Evolutionary conservation across 2,113 vertebrate species (phyloP).

Genomic region (Carlito syrichta): DNA sequence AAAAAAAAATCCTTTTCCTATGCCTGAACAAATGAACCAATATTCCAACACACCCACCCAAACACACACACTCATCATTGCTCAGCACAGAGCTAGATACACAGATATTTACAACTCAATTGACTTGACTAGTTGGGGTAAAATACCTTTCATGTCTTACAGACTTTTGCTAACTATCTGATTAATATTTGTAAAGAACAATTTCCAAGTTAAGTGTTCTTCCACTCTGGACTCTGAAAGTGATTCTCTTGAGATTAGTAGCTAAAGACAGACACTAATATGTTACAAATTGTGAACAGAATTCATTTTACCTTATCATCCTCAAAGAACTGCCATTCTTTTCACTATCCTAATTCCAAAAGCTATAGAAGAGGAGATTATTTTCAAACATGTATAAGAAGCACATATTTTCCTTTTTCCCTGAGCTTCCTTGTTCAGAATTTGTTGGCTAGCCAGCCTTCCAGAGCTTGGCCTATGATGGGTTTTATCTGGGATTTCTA

Average conservation of each 20-base stretch:
- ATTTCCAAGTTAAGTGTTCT: conserved; percentile 43
- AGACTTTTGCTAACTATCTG: neutral
- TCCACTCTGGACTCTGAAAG: neutral
- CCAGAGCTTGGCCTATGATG: neutral
- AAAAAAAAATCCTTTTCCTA: neutral
- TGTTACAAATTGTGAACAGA: conserved; percentile 40
- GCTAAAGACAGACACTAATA: neutral
- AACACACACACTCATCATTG: neutral
- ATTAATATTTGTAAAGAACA: conserved; percentile 48
- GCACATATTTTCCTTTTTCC: neutral
- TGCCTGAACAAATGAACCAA: neutral
- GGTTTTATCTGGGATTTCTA: conserved; percentile 6
- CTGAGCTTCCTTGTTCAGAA: neutral
- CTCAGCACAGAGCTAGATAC: neutral
- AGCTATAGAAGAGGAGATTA: neutral
- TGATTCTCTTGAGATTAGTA: conserved; percentile 8
- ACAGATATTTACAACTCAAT: neutral
- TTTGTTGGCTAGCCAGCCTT: neutral
- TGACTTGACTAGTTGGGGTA: neutral
- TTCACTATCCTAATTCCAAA: conserved; percentile 26
- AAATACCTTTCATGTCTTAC: neutral
- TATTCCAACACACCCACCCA: neutral
- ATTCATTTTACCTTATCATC: neutral
- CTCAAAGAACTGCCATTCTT: neutral
- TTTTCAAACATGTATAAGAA: neutral